These are phyloP conservation scores for Tichodroma muraria DNA, from an alignment of 2,113 vertebrate genomes.

Conservation along the genomic window DNA sequence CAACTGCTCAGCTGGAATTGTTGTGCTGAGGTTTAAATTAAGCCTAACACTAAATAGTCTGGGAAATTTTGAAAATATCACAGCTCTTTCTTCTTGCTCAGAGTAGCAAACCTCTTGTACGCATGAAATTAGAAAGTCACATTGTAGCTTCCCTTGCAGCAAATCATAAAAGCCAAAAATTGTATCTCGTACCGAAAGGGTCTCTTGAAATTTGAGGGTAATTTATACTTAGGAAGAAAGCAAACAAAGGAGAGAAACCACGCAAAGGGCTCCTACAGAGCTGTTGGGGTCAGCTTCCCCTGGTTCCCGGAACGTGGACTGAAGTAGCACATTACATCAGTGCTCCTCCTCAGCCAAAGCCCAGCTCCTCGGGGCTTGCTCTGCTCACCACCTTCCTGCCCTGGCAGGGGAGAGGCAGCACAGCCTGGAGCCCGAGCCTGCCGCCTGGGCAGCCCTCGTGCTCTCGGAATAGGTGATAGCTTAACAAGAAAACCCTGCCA, in stretches of 20 bases:
- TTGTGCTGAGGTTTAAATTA: not conserved
- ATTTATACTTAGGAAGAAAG: not conserved
- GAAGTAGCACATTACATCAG: not conserved
- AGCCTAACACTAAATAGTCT: not conserved
- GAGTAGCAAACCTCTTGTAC: not conserved
- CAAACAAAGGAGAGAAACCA: not conserved
- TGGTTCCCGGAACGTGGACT: not conserved
- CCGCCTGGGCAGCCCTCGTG: not conserved
- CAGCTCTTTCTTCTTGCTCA: too few species aligned
- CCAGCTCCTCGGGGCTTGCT: not conserved
- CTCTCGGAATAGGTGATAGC: not conserved
- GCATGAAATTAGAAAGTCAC: fast-evolving
- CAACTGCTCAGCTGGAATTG: not conserved
- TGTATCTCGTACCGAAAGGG: not conserved
- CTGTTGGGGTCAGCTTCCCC: not conserved
- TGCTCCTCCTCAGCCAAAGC: not conserved
- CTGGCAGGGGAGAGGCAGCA: not conserved
- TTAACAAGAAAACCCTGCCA: not conserved
- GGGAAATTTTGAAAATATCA: not conserved
- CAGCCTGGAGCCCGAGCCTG: not conserved
- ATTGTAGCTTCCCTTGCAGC: not conserved
- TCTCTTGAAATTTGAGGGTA: not conserved
- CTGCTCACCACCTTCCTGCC: not conserved
- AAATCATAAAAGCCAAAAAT: not conserved
- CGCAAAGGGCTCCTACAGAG: not conserved